phyloP scores from a whole-genome alignment of 2,888 invertebrate species.

The Villa cingulata region DNA sequence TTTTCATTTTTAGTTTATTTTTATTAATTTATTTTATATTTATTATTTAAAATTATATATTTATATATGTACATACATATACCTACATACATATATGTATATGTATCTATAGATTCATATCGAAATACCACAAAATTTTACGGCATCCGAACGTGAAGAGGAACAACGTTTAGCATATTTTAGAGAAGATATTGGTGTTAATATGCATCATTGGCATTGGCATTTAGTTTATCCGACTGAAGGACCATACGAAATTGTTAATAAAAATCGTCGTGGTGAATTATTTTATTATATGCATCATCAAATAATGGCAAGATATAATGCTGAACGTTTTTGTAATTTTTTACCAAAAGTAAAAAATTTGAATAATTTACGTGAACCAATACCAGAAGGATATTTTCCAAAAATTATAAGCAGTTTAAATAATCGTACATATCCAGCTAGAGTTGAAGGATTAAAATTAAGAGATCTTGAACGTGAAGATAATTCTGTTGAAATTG shows the following conservation, averaged over 20 bases:
- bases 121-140: slow-evolving; percentile 57
- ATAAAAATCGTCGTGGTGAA: slow-evolving; percentile 59
- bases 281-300: slow-evolving; percentile 63
- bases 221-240: slow-evolving; percentile 73
- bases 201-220: slow-evolving; percentile 88
- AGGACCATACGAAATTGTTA: slow-evolving; percentile 46
- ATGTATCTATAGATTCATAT: too few relatives aligned
- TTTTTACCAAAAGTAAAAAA: slow-evolving; percentile 48
- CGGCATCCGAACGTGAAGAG: slow-evolving; percentile 57
- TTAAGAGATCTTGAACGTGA: slow-evolving; percentile 53
- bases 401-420: slow-evolving; percentile 60
- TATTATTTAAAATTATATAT: too few relatives aligned
- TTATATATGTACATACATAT: too few relatives aligned
- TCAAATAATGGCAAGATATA: slow-evolving; percentile 49
- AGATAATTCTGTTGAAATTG: slow-evolving; percentile 40
- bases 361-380: slow-evolving; percentile 52
- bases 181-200: slow-evolving; percentile 72
- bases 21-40: neutral
- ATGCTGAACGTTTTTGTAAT: slow-evolving; percentile 63
- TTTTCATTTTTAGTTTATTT: neutral
- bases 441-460: slow-evolving; percentile 46
- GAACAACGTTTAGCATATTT: slow-evolving; percentile 74
- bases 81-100: too few relatives aligned
- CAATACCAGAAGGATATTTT: slow-evolving; percentile 65
- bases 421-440: slow-evolving; percentile 58